Base-by-base conservation (phyloP, 2,113 vertebrate genomes). In the Lates calcarifer region DNA sequence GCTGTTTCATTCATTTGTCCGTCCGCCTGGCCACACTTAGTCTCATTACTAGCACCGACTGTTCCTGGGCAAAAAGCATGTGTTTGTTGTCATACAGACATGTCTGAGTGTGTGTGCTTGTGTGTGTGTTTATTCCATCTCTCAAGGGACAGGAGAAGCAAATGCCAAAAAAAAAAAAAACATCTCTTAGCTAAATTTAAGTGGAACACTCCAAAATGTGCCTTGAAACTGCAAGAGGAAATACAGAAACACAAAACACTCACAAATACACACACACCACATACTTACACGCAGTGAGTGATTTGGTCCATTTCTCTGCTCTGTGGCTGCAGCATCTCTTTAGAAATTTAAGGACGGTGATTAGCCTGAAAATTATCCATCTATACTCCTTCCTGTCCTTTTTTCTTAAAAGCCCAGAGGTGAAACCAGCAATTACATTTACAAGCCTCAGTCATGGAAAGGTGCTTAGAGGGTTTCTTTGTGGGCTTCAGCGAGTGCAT, bases 391-490 rank as follows among this genome's bases (percentile, higher is more conserved):
- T 84, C 84, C 73, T 82, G 73, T 85, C 84, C 66, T 85, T 74
- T 88, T 87, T 84, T 80, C 69, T 81, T 86, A 88, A 91, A 86
- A 86, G 77, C 81, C 88, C 11, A 68, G 66, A 66, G 87, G 78
- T 89, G 87, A 90, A 91, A 90, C 86, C 79, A 77, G 86, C 89
- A 90, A 93, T 93, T 93, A 90, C 89, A 84, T 88, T 90, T 89
- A 81, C 67, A 80, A 88, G 80, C 51, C 61, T 77, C 79, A 60
- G 64, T 88, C 75, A 74, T 81, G 77, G 79, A 91, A 83, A 87
- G 85, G 86, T 90, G 90, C 80, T 88, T 84, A 77, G 53, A 83
- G 55, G 73, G 78, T 77, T 81, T 89, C 77, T 85, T 90, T 89
- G 80, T 85, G 74, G 74, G 66, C 61, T 84, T 80, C 77, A 77